Evolutionary conservation across 2,888 invertebrate species (phyloP), one percentile per base, ranked within the genome.

Genomic region (Celastrina argiolus): DNA sequence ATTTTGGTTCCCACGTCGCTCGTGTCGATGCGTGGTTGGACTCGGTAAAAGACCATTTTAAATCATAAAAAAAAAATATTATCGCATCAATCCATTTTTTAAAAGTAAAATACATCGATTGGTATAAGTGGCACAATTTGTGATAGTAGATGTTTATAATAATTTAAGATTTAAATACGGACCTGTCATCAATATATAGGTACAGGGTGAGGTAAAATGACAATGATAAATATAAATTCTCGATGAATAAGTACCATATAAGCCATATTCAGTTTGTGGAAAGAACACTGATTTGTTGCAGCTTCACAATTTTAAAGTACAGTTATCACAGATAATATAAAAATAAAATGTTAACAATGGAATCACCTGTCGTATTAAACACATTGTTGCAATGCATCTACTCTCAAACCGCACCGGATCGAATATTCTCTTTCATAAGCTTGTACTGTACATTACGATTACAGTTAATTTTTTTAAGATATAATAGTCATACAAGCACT

Each of bases 271-370:
- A 31, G 26, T 22, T 56, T 26, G 26, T 61, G 61, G 61, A 61
- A 39, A 56, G 28, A 26, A 61, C 61, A 39, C 14, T 61, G 61
- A 61, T 61, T 61, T 34, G 59, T 36, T 61, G 39, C 61, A 61
- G 34, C 36, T 36, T 39, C 14, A 61, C n/a, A 36, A 61, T 66
- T 66, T 66, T 66, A 85, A 84, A 85, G 80, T 83, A 85, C 83
- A 87, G 85, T 84, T 87, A 88, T 88, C 88, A 89, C 88, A 89
- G 88, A 87, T 84, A 88, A 87, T 79, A 79, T 84, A 83, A 85
- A 87, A 86, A 84, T 85, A 84, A 86, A 84, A 81, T 66, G 66
- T 69, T 67, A 66, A 61, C 68, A 67, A 64, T 64, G 66, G 67
- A 70, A 69, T 66, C 63, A 65, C 64, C 56, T 39, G 64, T 65